Conservation (phyloP, 2,797 vertebrate genomes). For the Gouania willdenowi region DNA sequence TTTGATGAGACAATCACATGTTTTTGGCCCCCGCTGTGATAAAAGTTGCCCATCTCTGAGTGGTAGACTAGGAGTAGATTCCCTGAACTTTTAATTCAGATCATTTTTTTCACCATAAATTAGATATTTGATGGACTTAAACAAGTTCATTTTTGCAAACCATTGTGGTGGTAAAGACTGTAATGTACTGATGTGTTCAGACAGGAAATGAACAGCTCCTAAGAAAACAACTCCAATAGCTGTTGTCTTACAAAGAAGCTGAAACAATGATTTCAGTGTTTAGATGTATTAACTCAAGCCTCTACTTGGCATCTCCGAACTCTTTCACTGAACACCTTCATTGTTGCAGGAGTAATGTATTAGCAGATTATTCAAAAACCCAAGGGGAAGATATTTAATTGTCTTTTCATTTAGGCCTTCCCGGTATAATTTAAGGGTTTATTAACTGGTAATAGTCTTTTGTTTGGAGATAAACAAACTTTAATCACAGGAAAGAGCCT, state of each 20-base stretch:
- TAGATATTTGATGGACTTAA: too few relatives aligned
- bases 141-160: too few relatives aligned
- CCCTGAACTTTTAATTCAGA: too few relatives aligned
- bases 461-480: slow-evolving; percentile 30
- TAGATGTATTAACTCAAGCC: slow-evolving; percentile 11
- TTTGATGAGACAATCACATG: too few relatives aligned
- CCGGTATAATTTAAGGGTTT: slow-evolving; percentile 15
- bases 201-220: too few relatives aligned
- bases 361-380: slow-evolving; percentile 28
- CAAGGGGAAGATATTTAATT: slow-evolving; percentile 35
- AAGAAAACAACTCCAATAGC: too few relatives aligned
- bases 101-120: too few relatives aligned
- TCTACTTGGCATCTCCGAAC: neutral
- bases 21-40: too few relatives aligned
- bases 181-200: too few relatives aligned
- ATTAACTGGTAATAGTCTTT: slow-evolving; percentile 28
- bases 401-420: slow-evolving; percentile 18
- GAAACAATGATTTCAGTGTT: slow-evolving; percentile 5
- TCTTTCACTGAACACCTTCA: slow-evolving; percentile 10
- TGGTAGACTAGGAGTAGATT: too few relatives aligned
- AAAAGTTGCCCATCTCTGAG: too few relatives aligned
- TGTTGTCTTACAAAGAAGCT: slow-evolving; percentile 10
- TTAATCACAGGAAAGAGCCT: slow-evolving; percentile 32
- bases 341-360: slow-evolving; percentile 15
- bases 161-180: too few relatives aligned